Evolutionary conservation across 2,888 invertebrate species (phyloP).

Genomic region (Alsophila aescularia): DNA sequence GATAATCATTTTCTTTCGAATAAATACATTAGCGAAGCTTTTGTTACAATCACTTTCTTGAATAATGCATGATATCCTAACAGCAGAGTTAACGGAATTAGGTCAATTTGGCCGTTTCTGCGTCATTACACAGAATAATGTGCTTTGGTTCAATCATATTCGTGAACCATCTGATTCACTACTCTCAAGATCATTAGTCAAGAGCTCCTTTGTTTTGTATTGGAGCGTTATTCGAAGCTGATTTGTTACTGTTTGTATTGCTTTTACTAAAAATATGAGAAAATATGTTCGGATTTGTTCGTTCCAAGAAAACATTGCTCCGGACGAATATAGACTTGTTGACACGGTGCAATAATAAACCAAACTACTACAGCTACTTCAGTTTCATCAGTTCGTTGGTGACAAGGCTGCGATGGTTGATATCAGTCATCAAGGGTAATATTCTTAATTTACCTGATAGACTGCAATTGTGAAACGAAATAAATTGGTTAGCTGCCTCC

Average conservation of each 20-base stretch:
- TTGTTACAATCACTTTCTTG: constrained; percentile 17
- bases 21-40: constrained; percentile 22
- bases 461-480: no score
- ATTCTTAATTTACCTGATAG: no score
- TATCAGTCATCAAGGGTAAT: no score
- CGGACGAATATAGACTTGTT: no score
- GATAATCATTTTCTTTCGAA: constrained; percentile 9
- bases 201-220: constrained; percentile 19
- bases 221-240: background rate
- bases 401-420: no score
- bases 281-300: no score
- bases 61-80: constrained; percentile 23
- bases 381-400: no score
- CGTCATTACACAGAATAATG: constrained; percentile 25
- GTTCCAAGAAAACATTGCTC: no score
- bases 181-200: constrained; percentile 10
- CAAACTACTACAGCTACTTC: no score
- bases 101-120: constrained; percentile 27
- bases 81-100: constrained; percentile 25
- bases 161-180: constrained; percentile 19
- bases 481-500: no score
- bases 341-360: no score
- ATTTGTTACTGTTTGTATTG: background rate
- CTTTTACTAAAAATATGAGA: background rate
- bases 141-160: constrained; percentile 25